Percentiles rank a stretch among this genome's conserved stretches.
Evolutionary conservation across 2,113 vertebrate genomes (phyloP).

Genomic region (human (Homo sapiens)): GRCh38 chr15:94937001-94937500

Average conservation of each 20-base stretch:
- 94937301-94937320: not conserved
- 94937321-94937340: not conserved
- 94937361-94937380: constrained; percentile 53
- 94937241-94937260: not conserved
- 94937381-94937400: not conserved
- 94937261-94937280: not conserved
- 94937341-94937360: not conserved
- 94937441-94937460: constrained; percentile 28
- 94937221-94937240: constrained; percentile 16
- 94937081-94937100: not conserved
- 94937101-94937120: not conserved
- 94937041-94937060: not conserved
- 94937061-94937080: not conserved
- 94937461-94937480: constrained; percentile 46
- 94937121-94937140: not conserved
- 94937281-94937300: not conserved
- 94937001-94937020: not conserved
- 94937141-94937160: constrained; percentile 36
- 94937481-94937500: not conserved
- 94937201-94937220: not conserved
- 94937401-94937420: not conserved
- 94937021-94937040: not conserved
- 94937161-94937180: constrained; percentile 45
- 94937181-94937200: not conserved
- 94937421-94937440: constrained; percentile 17